These are phyloP conservation scores for Dendronephthya gigantea DNA, from an alignment of 64 coral and sea anemone species.

Conservation along the genomic window DNA sequence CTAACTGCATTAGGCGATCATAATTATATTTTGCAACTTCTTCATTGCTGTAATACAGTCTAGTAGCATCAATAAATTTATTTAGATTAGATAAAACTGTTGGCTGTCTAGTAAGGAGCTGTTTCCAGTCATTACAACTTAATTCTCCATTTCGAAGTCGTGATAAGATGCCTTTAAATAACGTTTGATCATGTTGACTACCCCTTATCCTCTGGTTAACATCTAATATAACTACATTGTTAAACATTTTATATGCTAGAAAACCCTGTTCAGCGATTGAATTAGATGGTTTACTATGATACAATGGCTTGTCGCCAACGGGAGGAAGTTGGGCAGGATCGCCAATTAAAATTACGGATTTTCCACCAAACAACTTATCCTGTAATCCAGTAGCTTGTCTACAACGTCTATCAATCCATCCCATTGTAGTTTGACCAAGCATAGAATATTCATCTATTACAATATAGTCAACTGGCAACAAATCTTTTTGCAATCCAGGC, in stretches of 20 bases:
- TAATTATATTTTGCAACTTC: not conserved
- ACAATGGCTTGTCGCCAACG: not conserved
- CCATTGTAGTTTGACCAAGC: slow-evolving; percentile 11
- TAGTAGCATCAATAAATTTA: not conserved
- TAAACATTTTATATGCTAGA: slow-evolving; percentile 10
- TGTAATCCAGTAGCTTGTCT: too few relatives aligned
- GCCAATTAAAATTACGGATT: not conserved
- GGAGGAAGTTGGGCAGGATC: not conserved
- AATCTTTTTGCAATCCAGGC: not conserved
- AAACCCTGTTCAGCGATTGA: not conserved
- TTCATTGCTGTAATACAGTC: slow-evolving; percentile 9
- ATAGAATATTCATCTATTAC: slow-evolving; percentile 4
- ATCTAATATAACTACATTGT: not conserved
- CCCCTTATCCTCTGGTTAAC: not conserved
- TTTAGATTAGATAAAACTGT: not conserved
- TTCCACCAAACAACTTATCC: too few relatives aligned
- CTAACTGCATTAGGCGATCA: not conserved
- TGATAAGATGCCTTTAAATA: slow-evolving; percentile 6
- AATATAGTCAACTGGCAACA: not conserved
- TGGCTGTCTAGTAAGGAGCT: not conserved
- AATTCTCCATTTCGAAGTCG: not conserved
- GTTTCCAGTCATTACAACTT: not conserved
- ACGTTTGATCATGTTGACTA: not conserved
- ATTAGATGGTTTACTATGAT: not conserved
- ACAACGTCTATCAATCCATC: too few relatives aligned